phyloP scores from a whole-genome alignment of 1,140 invertebrate genomes.

The Tribolium madens region DNA sequence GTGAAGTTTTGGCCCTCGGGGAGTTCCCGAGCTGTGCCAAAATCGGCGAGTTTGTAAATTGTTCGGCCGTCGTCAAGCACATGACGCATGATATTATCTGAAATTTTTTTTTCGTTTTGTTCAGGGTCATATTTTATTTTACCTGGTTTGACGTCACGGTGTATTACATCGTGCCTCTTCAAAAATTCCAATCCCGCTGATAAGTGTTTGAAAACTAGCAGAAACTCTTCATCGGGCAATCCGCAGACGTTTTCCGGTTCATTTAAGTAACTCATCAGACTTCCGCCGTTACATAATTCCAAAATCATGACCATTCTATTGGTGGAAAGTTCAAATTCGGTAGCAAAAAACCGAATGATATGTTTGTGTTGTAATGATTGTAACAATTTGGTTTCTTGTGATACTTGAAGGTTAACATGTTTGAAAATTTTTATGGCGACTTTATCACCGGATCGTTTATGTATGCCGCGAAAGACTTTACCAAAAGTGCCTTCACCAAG shows the following conservation, averaged over 20 bases:
- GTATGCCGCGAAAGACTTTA: conserved; percentile 94
- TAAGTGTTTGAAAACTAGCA: conserved; percentile 89
- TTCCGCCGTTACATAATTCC: conserved; percentile 95
- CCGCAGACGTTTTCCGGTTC: conserved; percentile 97
- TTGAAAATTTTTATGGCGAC: conserved; percentile 98
- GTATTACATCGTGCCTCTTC: conserved; percentile 92
- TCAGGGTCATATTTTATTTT: background rate
- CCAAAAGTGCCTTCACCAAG: conserved; percentile 94
- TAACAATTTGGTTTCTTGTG: conserved; percentile 92
- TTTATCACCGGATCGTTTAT: conserved; percentile 94
- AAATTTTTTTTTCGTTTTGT: background rate
- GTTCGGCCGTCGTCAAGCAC: conserved; percentile 93
- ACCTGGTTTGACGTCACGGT: conserved; percentile 93
- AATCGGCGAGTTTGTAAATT: conserved; percentile 96
- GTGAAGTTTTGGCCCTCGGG: conserved; percentile 97
- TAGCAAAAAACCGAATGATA: conserved; percentile 93
- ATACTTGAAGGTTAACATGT: conserved; percentile 90
- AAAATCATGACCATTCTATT: conserved; percentile 95
- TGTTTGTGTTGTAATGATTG: conserved; percentile 97
- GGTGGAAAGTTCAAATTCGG: conserved; percentile 92
- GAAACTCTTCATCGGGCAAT: conserved; percentile 91
- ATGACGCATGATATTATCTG: conserved; percentile 97
- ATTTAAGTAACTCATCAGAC: conserved; percentile 93
- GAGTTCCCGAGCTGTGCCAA: conserved; percentile 95
- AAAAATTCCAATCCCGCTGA: conserved; percentile 96